Evolutionary conservation across 2,797 vertebrate genomes (phyloP), one percentile per base, ranked within the genome.

Genomic region (Gephyroberyx darwinii): DNA sequence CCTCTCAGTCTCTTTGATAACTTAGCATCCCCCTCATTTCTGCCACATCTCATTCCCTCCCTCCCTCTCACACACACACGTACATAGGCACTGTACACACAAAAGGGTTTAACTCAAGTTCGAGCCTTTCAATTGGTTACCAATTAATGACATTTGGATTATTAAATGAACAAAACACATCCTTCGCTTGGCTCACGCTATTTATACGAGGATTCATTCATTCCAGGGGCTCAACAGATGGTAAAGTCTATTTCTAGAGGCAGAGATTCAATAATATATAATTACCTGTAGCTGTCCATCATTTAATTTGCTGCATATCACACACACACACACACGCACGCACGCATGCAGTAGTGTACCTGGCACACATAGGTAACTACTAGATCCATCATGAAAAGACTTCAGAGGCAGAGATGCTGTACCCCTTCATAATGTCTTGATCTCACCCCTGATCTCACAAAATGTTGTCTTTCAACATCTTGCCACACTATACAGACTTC

Each of bases 191-290:
- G 73, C 65, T 75, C 48, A 35, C 74, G 61, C 74, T 82, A 74
- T 78, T 77, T 77, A 77, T 71, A 52, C 4, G 12, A 39, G 54
- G 64, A 33, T 39, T 37, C 45, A 80, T 75, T 75, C 58, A 63
- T 78, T 87, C 71, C 69, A 69, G 69, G 41, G 59, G 60, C 50
- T 69, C 67, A 78, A 66, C 89, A 92, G 92, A 92, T 89, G 86
- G 86, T 39, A 17, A 14, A 39, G 51, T 68, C 80, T 89, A 91
- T 91, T 88, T 91, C 87, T 84, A 84, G 86, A 84, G 41, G 55
- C 62, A 76, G 79, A 82, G 68, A 88, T 72, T 77, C 70, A 88
- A 89, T 90, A 74, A 89, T 83, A 72, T 83, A 77, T 84, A 82
- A 85, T 84, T 83, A 66, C 56, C 71, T 67, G 43, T 50, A 68